Evolutionary conservation across 1,140 invertebrate species (phyloP), one percentile per base, ranked within the genome.

Genomic region (Geopemphigus sp.): DNA sequence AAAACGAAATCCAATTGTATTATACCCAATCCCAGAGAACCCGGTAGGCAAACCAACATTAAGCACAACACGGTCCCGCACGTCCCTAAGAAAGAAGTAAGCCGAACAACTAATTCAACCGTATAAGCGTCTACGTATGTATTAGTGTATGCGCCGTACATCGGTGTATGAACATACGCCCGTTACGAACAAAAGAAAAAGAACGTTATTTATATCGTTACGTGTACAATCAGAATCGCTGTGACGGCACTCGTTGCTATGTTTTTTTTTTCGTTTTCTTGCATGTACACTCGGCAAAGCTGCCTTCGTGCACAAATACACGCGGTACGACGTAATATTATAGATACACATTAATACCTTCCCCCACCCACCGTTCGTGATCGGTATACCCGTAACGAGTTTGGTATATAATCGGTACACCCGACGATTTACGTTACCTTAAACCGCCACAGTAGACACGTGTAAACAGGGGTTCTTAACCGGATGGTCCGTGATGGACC

Each of bases 1-100:
- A 89, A 91, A 81, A 93, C 96, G 80, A 92, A 95, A 82, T 89
- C 90, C 59, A 88, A 90, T 26, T 89, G 89, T 81, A 94, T 96
- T 83, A 87, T 95, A 61, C 17, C 57, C n/a, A 78, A 63, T 78
- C 59, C 74, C 61, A 78, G 50, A 63, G 74, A 78, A 15, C n/a
- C 14, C 24, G n/a, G 22, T 78, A 78, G 74, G 57, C 29, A 50
- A 78, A 78, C n/a, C 54, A 50, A 29, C 74, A n/a, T 61, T 63
- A 78, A 78, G 74, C n/a, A 47, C 70, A 73, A 73, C 54, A 24
- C 72, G 56, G n/a, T 39, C 56, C 11, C 56, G 72, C 32, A 59
- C 74, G 17, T 22, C 39, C 57, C 57, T 50, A 61, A 61, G 56
- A 78, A 47, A 78, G 56, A 78, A 78, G 74, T 78, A 78, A 78